Evolutionary conservation across 92 coral and sea anemone species (phyloP).

Genomic region (Porites evermanni): DNA sequence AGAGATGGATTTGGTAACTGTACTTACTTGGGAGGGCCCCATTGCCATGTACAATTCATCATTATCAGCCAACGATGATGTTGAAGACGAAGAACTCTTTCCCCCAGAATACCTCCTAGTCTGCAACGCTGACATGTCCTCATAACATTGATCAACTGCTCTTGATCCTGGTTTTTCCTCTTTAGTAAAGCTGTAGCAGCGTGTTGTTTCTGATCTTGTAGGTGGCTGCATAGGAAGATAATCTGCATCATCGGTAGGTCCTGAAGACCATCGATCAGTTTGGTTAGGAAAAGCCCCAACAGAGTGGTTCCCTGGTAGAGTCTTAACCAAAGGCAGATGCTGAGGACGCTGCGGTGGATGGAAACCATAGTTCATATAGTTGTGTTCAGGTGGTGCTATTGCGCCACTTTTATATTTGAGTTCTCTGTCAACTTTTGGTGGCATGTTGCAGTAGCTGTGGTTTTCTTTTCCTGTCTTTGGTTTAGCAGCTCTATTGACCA

Average conservation of each 20-base stretch:
- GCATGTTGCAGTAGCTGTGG: conserved; percentile 77
- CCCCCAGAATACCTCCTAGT: conserved; percentile 69
- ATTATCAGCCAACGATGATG: conserved; percentile 77
- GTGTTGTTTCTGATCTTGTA: conserved; percentile 73
- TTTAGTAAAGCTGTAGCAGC: conserved; percentile 81
- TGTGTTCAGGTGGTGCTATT: conserved; percentile 30
- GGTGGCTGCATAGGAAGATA: conserved; percentile 79
- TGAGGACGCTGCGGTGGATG: conserved; percentile 24
- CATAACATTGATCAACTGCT: conserved; percentile 60
- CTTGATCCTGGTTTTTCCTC: conserved; percentile 16
- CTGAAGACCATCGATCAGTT: background rate
- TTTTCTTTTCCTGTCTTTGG: conserved; percentile 47
- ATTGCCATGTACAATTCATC: conserved; percentile 70
- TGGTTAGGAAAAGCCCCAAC: conserved; percentile 30
- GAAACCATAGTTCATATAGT: conserved; percentile 10
- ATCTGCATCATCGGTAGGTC: conserved; percentile 40
- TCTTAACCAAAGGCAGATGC: conserved; percentile 27
- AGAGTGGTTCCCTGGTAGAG: background rate
- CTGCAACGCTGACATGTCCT: conserved; percentile 69
- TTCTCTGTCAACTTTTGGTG: conserved; percentile 77
- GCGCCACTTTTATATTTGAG: conserved; percentile 40
- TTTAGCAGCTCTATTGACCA: conserved; percentile 66
- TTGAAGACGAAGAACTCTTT: conserved; percentile 82
- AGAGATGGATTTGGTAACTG: too few species aligned
- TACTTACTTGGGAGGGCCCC: conserved; percentile 22